Conservation (phyloP, 2,888 invertebrate species). For the Brachyopa scutellaris region DNA sequence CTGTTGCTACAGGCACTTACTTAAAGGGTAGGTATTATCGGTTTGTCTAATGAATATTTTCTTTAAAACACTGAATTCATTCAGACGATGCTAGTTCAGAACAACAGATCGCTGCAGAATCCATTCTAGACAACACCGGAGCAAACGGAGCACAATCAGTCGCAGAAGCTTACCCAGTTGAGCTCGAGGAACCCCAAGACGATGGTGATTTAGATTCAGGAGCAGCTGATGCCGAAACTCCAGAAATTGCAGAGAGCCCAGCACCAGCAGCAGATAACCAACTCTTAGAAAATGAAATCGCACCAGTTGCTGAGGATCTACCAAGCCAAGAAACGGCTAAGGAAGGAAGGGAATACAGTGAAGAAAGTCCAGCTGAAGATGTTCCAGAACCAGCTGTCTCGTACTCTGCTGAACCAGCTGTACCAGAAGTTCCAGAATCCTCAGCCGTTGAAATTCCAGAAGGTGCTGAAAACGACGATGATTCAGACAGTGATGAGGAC, state of each 20-base stretch:
- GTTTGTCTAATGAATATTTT: no score
- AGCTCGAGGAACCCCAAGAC: slow-evolving; percentile 51
- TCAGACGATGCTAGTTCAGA: slow-evolving; percentile 75
- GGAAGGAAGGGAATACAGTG: slow-evolving; percentile 77
- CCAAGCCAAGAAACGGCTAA: slow-evolving; percentile 75
- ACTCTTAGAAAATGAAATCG: slow-evolving; percentile 47
- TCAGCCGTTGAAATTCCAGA: slow-evolving; percentile 55
- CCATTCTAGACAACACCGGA: slow-evolving; percentile 77
- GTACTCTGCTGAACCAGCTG: slow-evolving; percentile 54
- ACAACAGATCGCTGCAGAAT: slow-evolving; percentile 75
- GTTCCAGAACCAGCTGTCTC: slow-evolving; percentile 39
- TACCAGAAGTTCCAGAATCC: slow-evolving; percentile 53
- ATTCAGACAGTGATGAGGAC: slow-evolving; percentile 61
- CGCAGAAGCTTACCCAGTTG: slow-evolving; percentile 80
- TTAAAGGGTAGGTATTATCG: slow-evolving; percentile 77
- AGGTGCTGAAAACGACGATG: slow-evolving; percentile 59
- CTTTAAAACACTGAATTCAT: no score
- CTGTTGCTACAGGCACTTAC: slow-evolving; percentile 80
- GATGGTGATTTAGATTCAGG: slow-evolving; percentile 46
- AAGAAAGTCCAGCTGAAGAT: slow-evolving; percentile 72
- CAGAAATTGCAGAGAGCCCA: slow-evolving; percentile 42
- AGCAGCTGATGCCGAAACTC: slow-evolving; percentile 39
- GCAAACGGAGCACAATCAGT: slow-evolving; percentile 78
- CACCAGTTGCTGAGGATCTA: slow-evolving; percentile 33
- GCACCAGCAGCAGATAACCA: slow-evolving; percentile 20